A percentile compares a stretch with the other conserved stretches of the same genome.
These are phyloP conservation scores for Dicyrtomina minuta DNA, from an alignment of 2,888 invertebrate genomes.

Conservation along the genomic window DNA sequence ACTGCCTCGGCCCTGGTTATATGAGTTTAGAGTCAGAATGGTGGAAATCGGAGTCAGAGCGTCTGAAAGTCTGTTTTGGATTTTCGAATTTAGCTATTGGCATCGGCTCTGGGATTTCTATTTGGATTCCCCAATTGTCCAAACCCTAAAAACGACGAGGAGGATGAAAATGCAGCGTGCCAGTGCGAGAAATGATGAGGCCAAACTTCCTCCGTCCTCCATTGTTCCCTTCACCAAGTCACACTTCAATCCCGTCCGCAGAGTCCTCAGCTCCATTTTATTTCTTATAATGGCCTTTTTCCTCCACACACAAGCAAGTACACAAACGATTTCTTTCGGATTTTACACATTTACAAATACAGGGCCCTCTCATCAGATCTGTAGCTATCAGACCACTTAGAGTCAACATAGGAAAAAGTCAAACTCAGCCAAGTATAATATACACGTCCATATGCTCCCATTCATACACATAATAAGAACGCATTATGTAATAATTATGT, in stretches of 20 bases:
- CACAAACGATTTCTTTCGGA: background rate
- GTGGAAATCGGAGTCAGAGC: too few species aligned
- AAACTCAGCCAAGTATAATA: too few species aligned
- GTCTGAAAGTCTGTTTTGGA: background rate
- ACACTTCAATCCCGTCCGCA: conserved; percentile 32
- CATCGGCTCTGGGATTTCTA: too few species aligned
- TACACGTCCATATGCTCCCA: background rate
- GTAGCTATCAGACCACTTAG: too few species aligned
- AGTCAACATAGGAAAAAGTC: too few species aligned
- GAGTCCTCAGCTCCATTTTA: conserved; percentile 13
- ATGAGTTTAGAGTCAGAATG: too few species aligned
- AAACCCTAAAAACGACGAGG: too few species aligned
- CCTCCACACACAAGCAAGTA: background rate
- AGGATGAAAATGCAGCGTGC: conserved; percentile 38
- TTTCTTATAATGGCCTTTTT: conserved; percentile 17
- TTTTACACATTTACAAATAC: background rate
- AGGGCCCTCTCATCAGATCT: background rate
- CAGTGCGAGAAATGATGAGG: conserved; percentile 50
- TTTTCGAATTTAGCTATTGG: background rate
- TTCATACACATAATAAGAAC: background rate
- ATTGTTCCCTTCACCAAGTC: conserved; percentile 42
- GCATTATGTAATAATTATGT: background rate
- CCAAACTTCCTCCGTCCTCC: conserved; percentile 43
- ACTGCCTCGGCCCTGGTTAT: too few species aligned
- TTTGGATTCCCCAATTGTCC: conserved; percentile 30